Conservation (phyloP, 2,888 invertebrate genomes). For the Phengaris alcon region DNA sequence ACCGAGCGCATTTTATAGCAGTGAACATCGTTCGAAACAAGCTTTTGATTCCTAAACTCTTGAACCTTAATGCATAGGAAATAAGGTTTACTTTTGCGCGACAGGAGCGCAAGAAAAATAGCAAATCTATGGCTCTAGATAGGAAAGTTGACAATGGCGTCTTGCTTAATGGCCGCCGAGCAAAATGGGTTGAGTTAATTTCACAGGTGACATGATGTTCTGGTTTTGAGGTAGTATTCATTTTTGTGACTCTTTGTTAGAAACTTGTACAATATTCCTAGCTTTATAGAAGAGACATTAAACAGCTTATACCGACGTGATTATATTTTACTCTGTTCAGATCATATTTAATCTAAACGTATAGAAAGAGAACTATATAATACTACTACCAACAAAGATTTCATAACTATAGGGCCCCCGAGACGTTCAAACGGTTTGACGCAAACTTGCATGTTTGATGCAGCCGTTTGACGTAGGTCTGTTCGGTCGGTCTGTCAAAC, state of each 20-base stretch:
- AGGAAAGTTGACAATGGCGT: slow-evolving; percentile 69
- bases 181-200: slow-evolving; percentile 43
- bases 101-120: slow-evolving; percentile 37
- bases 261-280: neutral
- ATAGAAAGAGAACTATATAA: too few relatives aligned
- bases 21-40: slow-evolving; percentile 40
- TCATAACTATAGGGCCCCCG: too few relatives aligned
- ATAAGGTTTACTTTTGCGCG: slow-evolving; percentile 30
- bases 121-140: slow-evolving; percentile 61
- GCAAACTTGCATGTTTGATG: too few relatives aligned
- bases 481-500: too few relatives aligned
- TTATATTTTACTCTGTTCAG: neutral
- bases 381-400: too few relatives aligned
- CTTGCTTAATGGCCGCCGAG: slow-evolving; percentile 73
- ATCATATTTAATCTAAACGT: too few relatives aligned
- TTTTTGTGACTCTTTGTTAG: slow-evolving; percentile 23
- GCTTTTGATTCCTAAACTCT: slow-evolving; percentile 19
- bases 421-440: too few relatives aligned
- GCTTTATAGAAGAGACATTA: too few relatives aligned
- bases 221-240: slow-evolving; percentile 22
- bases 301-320: neutral
- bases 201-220: slow-evolving; percentile 29
- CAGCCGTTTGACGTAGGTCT: too few relatives aligned
- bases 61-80: neutral
- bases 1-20: slow-evolving; percentile 38